phyloP scores from a whole-genome alignment of 2,113 vertebrate genomes.

The Stigmatopora argus region DNA sequence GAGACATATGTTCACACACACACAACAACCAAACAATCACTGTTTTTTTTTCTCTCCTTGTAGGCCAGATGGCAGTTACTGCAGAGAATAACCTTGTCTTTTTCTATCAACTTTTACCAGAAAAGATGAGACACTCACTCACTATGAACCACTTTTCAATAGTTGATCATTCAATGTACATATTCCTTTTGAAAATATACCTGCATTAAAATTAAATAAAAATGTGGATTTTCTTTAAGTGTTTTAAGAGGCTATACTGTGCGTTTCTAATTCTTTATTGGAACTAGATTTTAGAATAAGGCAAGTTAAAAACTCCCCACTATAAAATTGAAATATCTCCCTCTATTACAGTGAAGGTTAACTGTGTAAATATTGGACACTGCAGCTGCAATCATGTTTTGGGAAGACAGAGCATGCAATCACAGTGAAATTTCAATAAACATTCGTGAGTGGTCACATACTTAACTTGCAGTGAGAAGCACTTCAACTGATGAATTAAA shows the following conservation, averaged over 20 bases:
- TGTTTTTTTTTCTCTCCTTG: slow-evolving; percentile 23
- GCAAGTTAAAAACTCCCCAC: neutral
- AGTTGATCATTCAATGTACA: slow-evolving; percentile 2
- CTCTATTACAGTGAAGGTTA: slow-evolving; percentile 8
- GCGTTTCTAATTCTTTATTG: slow-evolving; percentile 1
- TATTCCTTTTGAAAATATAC: neutral
- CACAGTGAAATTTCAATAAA: slow-evolving; percentile 4
- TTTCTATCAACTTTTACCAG: neutral
- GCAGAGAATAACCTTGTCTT: neutral
- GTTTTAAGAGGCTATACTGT: neutral
- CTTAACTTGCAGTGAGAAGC: slow-evolving; percentile 7
- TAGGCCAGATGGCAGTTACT: slow-evolving; percentile 44
- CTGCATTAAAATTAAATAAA: neutral
- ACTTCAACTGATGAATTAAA: slow-evolving; percentile 6
- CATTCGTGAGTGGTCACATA: slow-evolving; percentile 5
- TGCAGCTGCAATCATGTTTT: slow-evolving; percentile 10
- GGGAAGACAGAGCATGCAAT: slow-evolving; percentile 9
- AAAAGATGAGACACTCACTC: neutral
- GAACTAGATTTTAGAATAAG: neutral
- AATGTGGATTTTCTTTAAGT: neutral
- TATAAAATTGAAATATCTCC: neutral
- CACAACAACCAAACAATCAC: slow-evolving; percentile 36
- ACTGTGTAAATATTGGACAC: neutral
- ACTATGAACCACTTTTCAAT: neutral
- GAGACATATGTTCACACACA: slow-evolving; percentile 37